Base-by-base conservation (phyloP, 2,888 invertebrate species). In the Agrilus mali region DNA sequence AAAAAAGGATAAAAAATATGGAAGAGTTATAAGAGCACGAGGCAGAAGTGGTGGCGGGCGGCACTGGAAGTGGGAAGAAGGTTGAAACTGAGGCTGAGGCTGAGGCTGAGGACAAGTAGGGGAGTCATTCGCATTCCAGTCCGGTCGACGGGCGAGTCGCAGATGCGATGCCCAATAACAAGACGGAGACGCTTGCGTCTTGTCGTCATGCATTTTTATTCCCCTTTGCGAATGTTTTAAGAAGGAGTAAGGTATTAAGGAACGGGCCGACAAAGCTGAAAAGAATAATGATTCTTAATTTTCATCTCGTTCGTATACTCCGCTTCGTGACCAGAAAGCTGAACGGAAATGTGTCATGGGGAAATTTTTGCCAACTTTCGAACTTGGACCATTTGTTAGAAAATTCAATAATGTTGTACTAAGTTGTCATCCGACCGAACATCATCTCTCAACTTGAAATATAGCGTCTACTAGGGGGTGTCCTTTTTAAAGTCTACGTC, bases 231-330 rank as follows among this genome's bases (percentile, higher is more conserved):
- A 48, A 47, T 61, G 60, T 62, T 63, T 63, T 62, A 61, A 61
- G 60, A 54, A 58, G 60, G 60, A 62, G 60, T 57, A 61, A 63
- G 64, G 63, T 64, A 65, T 65, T 64, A 64, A 63, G 62, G 60
- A 60, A 58, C 62, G 58, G 61, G 60, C 60, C 63, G 63, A 63
- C 64, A 64, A 64, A 65, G 67, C 66, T 66, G 66, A 61, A 66
- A 66, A 67, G 67, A 67, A 66, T 67, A 66, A 66, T 67, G 66
- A 66, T 67, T 66, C 65, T 66, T 67, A 67, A 67, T 67, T 67
- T 67, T 66, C 66, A 66, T 66, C 65, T 66, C 66, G 65, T 65
- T 64, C 64, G 63, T 65, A 64, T 66, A 65, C 63, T 58, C 58
- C 58, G 44, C 52, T 47, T 64, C 67, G 66, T 66, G 67, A 65